Evolutionary conservation across 30 jellyfish, hydroid and myxozoan genomes (phyloP), one percentile per base, ranked within the genome.

Genomic region (Hydractinia symbiolongicarpus): DNA sequence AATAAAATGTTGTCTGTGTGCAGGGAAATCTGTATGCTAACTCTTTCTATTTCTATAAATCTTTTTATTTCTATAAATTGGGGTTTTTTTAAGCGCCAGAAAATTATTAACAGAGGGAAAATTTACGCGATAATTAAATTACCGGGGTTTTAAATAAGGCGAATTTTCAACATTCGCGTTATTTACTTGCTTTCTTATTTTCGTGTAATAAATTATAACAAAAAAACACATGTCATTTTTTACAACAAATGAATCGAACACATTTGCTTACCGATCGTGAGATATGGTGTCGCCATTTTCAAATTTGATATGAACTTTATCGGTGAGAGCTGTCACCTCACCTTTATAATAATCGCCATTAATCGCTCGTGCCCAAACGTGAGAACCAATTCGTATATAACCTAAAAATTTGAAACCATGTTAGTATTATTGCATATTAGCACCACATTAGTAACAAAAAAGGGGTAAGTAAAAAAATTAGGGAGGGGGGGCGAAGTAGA

Each of bases 341-440:
- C 99, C 99, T 14, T 86, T 84, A 83, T 88, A 94, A 60, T 94
- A 94, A 62, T 94, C 99, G 13, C 97, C 99, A 73, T 94, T 94
- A 75, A 88, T 54, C 53, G 97, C 97, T 54, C 84, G 85, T 11
- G 96, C 97, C 99, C 96, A 94, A 56, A 94, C 99, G 67, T 83
- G 89, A 5, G 99, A 94, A n/a, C 99, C 99, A 75, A 94, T 83
- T 8, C 99, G 89, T 54, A 94, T 87, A 67, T 94, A 94, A 9
- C 99, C 99, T 88, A 10, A 11, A 15, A 68, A 14, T 11, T 11
- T 10, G 53, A 68, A 14, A 14, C 53, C 15, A 11, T 68, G 1
- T 14, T 68, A 14, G 21, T 11, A 68, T 13, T 20, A 68, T 68
- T 11, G 50, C 78, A 14, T 14, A 15, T 60, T 60, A 60, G 15